Base-by-base conservation (phyloP, 1,140 invertebrate genomes). In the Pteromalus puparum region DNA sequence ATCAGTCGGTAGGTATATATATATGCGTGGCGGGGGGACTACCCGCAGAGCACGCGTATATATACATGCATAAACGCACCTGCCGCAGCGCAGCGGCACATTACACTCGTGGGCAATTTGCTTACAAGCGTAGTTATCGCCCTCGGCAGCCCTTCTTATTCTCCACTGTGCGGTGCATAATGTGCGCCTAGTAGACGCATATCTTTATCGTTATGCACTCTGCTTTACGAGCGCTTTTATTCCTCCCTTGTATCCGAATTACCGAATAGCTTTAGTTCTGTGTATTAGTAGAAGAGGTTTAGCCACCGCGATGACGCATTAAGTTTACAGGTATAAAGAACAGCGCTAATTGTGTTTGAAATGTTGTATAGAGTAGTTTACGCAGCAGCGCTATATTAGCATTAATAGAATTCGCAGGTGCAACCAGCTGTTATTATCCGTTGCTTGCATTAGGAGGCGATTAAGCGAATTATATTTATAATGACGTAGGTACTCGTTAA, bases 401-500 rank as follows among this genome's bases (percentile, higher is more conserved):
- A 67, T 53, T 78, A 84, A 84, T 84, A 79, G 67, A 84, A 74
- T 84, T 73, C 48, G 68, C 82, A 53, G 68, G 76, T 84, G 76
- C 76, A 70, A 48, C 42, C 42, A 13, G 24, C 34, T 72, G 42
- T 67, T 81, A 85, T 81, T 81, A 68, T 74, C 70, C 53, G 72
- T 81, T 81, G 26, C 7, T 7, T 10, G 38, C 68, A 74, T 80
- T 80, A 70, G 48, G 6, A 46, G 24, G 18, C 83, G 77, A 84
- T 79, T 80, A 83, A 80, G 48, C 68, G 48, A 80, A 84, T 84
- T 84, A 84, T 80, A 84, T 84, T 80, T 85, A 76, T 81, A 75
- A 81, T 53, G 83, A 81, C 75, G 72, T 73, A 42, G 38, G 38
- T 42, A 76, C 15, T 75, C 53, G 82, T 85, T 85, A 81, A 85